Percentiles rank a stretch among this genome's conserved stretches.
Conservation (phyloP, 2,888 invertebrate species). For the Copidosoma aretas region DNA sequence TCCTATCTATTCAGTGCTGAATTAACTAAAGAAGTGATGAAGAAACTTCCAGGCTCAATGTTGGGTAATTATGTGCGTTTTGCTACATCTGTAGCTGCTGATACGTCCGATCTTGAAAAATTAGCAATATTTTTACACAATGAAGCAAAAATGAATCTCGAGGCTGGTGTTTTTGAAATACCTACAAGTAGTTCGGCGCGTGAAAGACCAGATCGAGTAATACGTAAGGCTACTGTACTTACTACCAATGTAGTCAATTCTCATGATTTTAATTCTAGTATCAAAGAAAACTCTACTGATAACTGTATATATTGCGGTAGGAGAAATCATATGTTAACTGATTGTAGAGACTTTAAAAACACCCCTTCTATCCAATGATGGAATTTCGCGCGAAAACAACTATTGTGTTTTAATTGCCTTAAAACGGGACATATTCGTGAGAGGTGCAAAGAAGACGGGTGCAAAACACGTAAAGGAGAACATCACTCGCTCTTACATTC, state of each 20-base stretch:
- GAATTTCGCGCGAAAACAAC: background rate
- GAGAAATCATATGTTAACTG: background rate
- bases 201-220: background rate
- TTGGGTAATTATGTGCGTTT: background rate
- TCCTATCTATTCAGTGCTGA: background rate
- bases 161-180: background rate
- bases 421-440: background rate
- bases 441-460: background rate
- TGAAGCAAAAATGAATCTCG: background rate
- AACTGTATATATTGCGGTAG: background rate
- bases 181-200: background rate
- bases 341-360: background rate
- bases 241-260: background rate
- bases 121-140: background rate
- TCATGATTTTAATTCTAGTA: background rate
- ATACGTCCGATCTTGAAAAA: background rate
- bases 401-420: background rate
- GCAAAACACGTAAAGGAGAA: background rate
- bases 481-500: background rate
- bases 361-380: background rate
- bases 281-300: background rate
- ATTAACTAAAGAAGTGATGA: background rate
- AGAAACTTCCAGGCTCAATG: background rate
- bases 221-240: background rate
- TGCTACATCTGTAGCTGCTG: no score